phyloP scores from a whole-genome alignment of 2,797 vertebrate species.

The Pachyuromys duprasi region DNA sequence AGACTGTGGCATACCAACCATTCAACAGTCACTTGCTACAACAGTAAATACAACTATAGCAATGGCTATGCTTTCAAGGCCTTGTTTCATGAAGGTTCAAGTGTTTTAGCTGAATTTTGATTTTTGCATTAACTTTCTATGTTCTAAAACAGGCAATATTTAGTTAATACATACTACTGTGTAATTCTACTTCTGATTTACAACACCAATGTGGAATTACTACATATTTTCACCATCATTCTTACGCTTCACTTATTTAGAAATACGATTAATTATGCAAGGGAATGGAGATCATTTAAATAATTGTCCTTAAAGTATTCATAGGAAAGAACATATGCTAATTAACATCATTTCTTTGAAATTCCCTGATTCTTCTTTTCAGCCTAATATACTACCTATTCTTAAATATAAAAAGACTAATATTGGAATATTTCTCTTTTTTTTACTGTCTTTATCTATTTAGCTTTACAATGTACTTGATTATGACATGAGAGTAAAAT shows the following conservation, averaged over 20 bases:
- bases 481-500: background rate
- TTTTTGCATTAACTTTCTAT: background rate
- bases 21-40: background rate
- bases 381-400: background rate
- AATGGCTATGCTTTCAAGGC: background rate
- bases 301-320: background rate
- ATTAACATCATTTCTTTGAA: conserved; percentile 8
- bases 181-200: background rate
- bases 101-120: background rate
- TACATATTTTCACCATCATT: conserved; percentile 3
- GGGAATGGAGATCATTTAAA: background rate
- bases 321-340: background rate
- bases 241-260: background rate
- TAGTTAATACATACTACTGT: background rate
- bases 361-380: background rate
- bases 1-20: background rate
- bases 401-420: background rate
- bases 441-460: background rate
- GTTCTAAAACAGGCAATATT: background rate
- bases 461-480: background rate
- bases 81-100: background rate
- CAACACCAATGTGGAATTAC: background rate
- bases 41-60: background rate
- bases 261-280: background rate
- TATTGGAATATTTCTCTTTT: background rate